A percentile compares a stretch with the other conserved stretches of the same genome.
Conservation (phyloP, 2,888 invertebrate genomes). For the Coenonympha glycerion region DNA sequence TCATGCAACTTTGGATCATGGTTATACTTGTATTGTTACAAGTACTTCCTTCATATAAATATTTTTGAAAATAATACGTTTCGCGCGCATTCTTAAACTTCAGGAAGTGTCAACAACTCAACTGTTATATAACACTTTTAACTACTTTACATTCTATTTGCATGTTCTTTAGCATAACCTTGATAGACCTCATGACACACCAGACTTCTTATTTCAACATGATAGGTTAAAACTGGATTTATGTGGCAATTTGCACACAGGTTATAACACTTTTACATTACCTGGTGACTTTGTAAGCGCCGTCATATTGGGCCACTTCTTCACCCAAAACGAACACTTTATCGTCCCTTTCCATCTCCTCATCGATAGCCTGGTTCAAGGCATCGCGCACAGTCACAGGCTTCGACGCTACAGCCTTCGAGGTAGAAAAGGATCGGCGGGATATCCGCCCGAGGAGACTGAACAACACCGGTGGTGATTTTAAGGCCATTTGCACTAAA, state of each 20-base stretch:
- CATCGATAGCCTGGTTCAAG: constrained; percentile 95
- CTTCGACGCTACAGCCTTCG: constrained; percentile 61
- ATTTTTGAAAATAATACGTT: neutral
- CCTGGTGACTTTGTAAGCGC: constrained; percentile 95
- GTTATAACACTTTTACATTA: constrained; percentile 31
- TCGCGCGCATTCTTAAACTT: neutral
- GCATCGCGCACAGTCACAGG: constrained; percentile 97
- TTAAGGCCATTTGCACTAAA: constrained; percentile 64
- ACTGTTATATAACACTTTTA: constrained; percentile 1
- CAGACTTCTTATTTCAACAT: neutral
- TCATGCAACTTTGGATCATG: too few relatives aligned
- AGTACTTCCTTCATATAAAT: neutral
- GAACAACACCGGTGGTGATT: constrained; percentile 62
- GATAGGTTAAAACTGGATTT: neutral
- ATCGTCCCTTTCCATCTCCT: constrained; percentile 96
- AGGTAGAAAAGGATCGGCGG: constrained; percentile 62
- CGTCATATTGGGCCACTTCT: constrained; percentile 99
- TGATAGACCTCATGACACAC: neutral
- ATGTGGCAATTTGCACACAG: neutral
- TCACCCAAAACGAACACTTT: constrained; percentile 94
- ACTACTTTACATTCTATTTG: neutral
- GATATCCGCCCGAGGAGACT: constrained; percentile 50
- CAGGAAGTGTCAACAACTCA: neutral
- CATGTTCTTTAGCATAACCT: neutral
- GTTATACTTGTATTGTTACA: too few relatives aligned